Evolutionary conservation across 2,888 invertebrate species (phyloP).

Genomic region (Idaea straminata): DNA sequence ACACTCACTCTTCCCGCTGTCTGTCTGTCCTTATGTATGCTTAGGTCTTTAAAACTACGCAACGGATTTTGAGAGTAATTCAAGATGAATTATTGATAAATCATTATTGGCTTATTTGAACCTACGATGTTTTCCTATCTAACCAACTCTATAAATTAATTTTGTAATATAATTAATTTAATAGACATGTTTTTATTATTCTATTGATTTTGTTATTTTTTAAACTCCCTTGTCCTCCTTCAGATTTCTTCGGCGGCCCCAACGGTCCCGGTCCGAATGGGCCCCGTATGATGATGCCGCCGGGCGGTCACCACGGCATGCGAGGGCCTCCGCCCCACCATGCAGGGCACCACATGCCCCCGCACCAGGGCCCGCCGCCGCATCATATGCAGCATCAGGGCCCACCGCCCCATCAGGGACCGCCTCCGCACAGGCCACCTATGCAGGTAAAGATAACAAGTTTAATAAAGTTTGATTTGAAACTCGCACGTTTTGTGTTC

Average conservation of each 20-base stretch:
- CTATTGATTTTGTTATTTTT: no score
- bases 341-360: slow-evolving; percentile 45
- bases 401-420: slow-evolving; percentile 79
- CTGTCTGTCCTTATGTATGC: no score
- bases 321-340: slow-evolving; percentile 71
- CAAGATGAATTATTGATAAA: no score
- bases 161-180: no score
- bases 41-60: no score
- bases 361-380: slow-evolving; percentile 67
- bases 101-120: no score
- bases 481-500: no score
- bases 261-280: slow-evolving; percentile 74
- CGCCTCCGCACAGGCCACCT: slow-evolving; percentile 80
- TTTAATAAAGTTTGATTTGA: no score
- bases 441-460: slow-evolving; percentile 64
- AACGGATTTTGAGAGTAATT: no score
- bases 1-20: no score
- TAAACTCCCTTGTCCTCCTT: background rate
- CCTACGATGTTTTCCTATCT: no score
- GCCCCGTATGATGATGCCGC: slow-evolving; percentile 53
- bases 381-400: slow-evolving; percentile 70
- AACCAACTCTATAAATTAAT: no score
- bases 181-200: background rate
- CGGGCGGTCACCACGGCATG: slow-evolving; percentile 52
- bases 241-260: slow-evolving; percentile 74